Evolutionary conservation across 1,140 invertebrate species (phyloP).

Genomic region (Caenorhabditis remanei): DNA sequence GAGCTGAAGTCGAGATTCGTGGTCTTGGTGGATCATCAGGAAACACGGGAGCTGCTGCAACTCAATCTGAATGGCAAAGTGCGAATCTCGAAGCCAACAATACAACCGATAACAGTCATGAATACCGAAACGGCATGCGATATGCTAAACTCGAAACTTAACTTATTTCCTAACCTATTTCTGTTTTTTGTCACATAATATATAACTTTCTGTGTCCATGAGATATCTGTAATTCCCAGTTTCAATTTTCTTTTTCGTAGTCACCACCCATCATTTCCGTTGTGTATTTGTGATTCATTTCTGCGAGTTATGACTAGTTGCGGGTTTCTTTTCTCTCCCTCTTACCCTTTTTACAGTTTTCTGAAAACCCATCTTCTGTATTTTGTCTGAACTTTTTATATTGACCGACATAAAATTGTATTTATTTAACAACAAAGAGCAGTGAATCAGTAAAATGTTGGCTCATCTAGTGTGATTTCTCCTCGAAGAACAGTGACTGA

Average conservation of each 20-base stretch:
- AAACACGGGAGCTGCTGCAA: background rate
- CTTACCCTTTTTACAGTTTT: background rate
- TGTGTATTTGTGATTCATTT: slow-evolving; percentile 48
- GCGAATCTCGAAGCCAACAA: slow-evolving; percentile 16
- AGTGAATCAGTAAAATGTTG: slow-evolving; percentile 4
- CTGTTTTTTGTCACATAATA: background rate
- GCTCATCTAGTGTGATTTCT: slow-evolving; percentile 41
- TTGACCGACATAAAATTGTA: background rate
- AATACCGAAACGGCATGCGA: slow-evolving; percentile 59
- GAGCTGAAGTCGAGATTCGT: slow-evolving; percentile 58
- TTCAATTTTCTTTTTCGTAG: slow-evolving; percentile 1
- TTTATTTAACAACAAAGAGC: background rate
- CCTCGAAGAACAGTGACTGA: slow-evolving; percentile 18
- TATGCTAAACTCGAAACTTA: slow-evolving; percentile 57
- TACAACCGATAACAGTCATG: slow-evolving; percentile 8
- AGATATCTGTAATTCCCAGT: background rate
- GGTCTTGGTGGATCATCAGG: slow-evolving; percentile 50
- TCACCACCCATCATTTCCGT: background rate
- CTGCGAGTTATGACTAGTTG: slow-evolving; percentile 46
- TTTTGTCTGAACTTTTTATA: background rate
- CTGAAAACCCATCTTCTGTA: background rate
- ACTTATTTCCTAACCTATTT: background rate
- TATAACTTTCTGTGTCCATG: background rate
- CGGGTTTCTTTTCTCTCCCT: background rate
- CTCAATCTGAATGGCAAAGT: slow-evolving; percentile 58